Evolutionary conservation across 2,888 invertebrate species (phyloP).

Genomic region (Miltochrista miniata): DNA sequence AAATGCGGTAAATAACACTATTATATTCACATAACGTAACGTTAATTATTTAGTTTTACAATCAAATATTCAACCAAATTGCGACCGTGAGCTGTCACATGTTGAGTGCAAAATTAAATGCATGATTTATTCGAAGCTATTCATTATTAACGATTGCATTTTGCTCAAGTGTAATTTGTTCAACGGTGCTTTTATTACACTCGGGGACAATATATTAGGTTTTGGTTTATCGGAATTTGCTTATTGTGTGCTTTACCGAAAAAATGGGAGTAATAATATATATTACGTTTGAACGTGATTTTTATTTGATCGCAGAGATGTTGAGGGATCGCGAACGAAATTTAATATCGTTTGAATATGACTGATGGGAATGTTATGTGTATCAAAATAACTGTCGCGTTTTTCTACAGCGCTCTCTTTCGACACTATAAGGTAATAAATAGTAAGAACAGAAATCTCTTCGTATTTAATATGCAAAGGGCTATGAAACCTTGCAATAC

Average conservation of each 20-base stretch:
- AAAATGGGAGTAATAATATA: neutral
- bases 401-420: too few relatives aligned
- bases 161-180: constrained; percentile 30
- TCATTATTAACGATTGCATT: constrained; percentile 27
- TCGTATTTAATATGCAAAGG: too few relatives aligned
- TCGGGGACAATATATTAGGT: constrained; percentile 23
- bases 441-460: too few relatives aligned
- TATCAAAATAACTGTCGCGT: neutral
- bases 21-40: constrained; percentile 15
- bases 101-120: constrained; percentile 27
- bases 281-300: neutral
- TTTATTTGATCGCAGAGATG: neutral
- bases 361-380: neutral
- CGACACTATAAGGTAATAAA: too few relatives aligned
- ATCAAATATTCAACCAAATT: constrained; percentile 14
- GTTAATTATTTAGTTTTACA: constrained; percentile 36
- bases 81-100: constrained; percentile 15
- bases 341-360: neutral
- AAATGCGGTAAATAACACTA: constrained; percentile 36
- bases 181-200: constrained; percentile 26
- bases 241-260: neutral
- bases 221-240: constrained; percentile 20
- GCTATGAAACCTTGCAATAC: too few relatives aligned
- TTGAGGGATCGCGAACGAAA: neutral
- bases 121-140: constrained; percentile 11